Conservation (phyloP, 92 coral and sea anemone genomes). For the Porites evermanni region DNA sequence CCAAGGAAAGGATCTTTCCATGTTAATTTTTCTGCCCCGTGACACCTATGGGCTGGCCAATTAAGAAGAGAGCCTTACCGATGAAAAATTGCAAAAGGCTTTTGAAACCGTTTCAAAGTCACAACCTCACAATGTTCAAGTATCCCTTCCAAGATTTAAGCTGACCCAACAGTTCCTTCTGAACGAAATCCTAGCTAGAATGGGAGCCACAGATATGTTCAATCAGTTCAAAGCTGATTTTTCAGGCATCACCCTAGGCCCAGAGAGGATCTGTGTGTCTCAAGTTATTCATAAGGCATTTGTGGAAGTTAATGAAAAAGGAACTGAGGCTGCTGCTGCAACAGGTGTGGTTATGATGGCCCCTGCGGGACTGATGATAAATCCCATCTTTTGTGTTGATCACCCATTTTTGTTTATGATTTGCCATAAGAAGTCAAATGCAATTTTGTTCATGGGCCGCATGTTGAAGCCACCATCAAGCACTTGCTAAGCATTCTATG, state of each 20-base stretch:
- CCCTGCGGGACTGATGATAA: constrained; percentile 7
- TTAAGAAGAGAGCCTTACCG: constrained; percentile 64
- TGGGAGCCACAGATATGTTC: constrained; percentile 78
- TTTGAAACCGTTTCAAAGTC: constrained; percentile 21
- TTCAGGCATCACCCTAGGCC: constrained; percentile 57
- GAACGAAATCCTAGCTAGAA: constrained; percentile 44
- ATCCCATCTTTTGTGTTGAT: constrained; percentile 68
- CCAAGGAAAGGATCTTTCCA: constrained; percentile 60
- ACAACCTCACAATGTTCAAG: constrained; percentile 48
- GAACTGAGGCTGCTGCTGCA: constrained; percentile 92
- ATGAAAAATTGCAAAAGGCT: constrained; percentile 41
- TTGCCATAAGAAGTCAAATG: constrained; percentile 64
- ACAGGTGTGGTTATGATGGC: constrained; percentile 63
- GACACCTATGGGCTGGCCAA: constrained; percentile 66
- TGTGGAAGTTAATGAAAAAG: constrained; percentile 87
- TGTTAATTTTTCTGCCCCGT: constrained; percentile 78
- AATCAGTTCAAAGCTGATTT: constrained; percentile 66
- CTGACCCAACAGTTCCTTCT: constrained; percentile 66
- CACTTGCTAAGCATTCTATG: too few relatives aligned
- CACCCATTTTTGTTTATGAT: constrained; percentile 83
- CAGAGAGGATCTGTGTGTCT: constrained; percentile 66
- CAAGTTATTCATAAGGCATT: constrained; percentile 83
- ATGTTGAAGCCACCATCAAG: constrained; percentile 62
- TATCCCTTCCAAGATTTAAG: constrained; percentile 79
- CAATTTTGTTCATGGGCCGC: constrained; percentile 70